Evolutionary conservation across 2,888 invertebrate species (phyloP), one percentile per base, ranked within the genome.

Genomic region (Limnephilus rhombicus): DNA sequence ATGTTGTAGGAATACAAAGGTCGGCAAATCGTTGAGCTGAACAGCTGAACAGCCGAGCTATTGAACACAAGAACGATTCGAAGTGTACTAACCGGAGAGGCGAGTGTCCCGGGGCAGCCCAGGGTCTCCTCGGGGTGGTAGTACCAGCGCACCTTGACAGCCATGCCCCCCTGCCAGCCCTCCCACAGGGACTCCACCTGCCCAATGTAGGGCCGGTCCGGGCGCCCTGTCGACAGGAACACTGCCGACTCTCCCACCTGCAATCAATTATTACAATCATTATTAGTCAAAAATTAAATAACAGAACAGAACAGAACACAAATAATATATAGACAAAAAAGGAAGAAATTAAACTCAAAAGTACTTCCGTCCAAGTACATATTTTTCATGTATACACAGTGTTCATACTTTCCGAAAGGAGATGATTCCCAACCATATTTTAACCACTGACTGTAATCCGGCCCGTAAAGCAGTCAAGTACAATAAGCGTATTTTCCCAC

Each of bases 171-270:
- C 80, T 97, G 97, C 94, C 98, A 97, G 15, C 98, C 97, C 95
- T 99, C 98, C 99, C 99, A 99, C 97, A 99, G 97, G 93, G 98
- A 98, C 95, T 98, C 98, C 93, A 99, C 98, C 93, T 98, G 97
- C 0, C 99, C 99, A 94, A 99, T 98, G 95, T 98, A 99, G 0
- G 99, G 99, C 94, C 99, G 97, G 96, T 99, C 98, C 45, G 98
- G 98, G 92, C 98, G 97, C 3, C 98, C 99, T 85, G 98, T 98
- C 0, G 99, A 99, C 94, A 99, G 96, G 96, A 99, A 99, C 94
- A 99, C 99, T n/a, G 99, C 99, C 94, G 98, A 98, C 94, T 99
- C 99, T 41, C 99, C 99, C 94, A 99, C 98, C 98, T 98, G 95
- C 1, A 94, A 91, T 9, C 13, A 90, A 29, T 41, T 13, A 80